A percentile compares a stretch with the other conserved stretches of the same genome.
Conservation (phyloP, 2,113 vertebrate genomes). For the Thinocorus orbignyianus region DNA sequence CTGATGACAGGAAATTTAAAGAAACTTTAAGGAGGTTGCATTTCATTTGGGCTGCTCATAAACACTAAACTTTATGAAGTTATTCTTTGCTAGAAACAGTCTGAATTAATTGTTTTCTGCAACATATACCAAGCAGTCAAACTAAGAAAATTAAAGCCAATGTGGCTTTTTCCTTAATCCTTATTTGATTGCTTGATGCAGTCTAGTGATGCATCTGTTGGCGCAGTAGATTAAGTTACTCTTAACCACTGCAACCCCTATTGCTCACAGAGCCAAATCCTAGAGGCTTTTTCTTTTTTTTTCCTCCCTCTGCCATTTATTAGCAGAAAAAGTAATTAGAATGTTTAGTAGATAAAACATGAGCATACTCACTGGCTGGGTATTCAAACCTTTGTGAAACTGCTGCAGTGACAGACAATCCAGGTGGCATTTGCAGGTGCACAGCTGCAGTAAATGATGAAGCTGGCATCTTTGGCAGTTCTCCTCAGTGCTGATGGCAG, state of each 20-base stretch:
- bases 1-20: neutral
- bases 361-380: constrained; percentile 12
- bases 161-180: constrained; percentile 58
- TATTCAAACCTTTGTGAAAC: constrained; percentile 23
- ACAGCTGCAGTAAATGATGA: constrained; percentile 36
- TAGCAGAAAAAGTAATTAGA: constrained; percentile 51
- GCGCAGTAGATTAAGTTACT: constrained; percentile 44
- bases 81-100: neutral
- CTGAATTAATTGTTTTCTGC: constrained; percentile 37
- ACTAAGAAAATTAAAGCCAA: constrained; percentile 45
- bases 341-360: constrained; percentile 30
- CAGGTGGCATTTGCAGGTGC: constrained; percentile 42
- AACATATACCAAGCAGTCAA: constrained; percentile 24
- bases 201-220: constrained; percentile 20
- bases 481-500: neutral
- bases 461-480: constrained; percentile 4
- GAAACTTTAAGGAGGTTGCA: neutral
- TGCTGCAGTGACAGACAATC: constrained; percentile 13
- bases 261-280: constrained; percentile 18
- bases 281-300: neutral
- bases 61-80: neutral
- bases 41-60: neutral
- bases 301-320: constrained; percentile 33
- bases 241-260: constrained; percentile 24
- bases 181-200: constrained; percentile 62